Evolutionary conservation across 2,797 vertebrate genomes (phyloP).

Genomic region (Paguma larvata): DNA sequence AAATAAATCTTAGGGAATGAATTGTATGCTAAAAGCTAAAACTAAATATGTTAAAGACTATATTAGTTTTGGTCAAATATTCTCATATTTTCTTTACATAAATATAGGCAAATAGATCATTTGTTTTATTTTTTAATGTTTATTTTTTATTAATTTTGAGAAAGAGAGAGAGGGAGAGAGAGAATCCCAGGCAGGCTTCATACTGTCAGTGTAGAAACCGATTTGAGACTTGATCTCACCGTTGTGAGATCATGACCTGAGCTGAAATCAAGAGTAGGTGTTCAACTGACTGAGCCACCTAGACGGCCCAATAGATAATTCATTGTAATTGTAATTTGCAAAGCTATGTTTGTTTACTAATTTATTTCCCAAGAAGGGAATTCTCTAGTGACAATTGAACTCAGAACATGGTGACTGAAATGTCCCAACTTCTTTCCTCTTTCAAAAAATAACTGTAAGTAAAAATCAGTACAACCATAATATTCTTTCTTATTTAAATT

Average conservation of each 20-base stretch:
- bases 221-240: too few relatives aligned
- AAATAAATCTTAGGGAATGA: neutral
- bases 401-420: neutral
- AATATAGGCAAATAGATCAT: neutral
- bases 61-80: neutral
- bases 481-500: conserved; percentile 8
- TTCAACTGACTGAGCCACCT: too few relatives aligned
- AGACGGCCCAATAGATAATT: neutral
- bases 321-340: neutral
- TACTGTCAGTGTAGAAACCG: too few relatives aligned
- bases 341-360: neutral
- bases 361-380: neutral
- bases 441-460: neutral
- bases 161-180: too few relatives aligned
- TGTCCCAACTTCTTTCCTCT: neutral
- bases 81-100: neutral
- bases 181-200: too few relatives aligned
- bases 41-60: neutral
- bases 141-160: too few relatives aligned
- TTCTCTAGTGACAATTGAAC: neutral
- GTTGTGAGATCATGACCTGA: too few relatives aligned
- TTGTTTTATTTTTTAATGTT: neutral
- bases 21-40: neutral
- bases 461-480: neutral
- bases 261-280: too few relatives aligned